Base-by-base conservation (phyloP, 2,888 invertebrate species). In the Ashinkailepas kermadecensis region DNA sequence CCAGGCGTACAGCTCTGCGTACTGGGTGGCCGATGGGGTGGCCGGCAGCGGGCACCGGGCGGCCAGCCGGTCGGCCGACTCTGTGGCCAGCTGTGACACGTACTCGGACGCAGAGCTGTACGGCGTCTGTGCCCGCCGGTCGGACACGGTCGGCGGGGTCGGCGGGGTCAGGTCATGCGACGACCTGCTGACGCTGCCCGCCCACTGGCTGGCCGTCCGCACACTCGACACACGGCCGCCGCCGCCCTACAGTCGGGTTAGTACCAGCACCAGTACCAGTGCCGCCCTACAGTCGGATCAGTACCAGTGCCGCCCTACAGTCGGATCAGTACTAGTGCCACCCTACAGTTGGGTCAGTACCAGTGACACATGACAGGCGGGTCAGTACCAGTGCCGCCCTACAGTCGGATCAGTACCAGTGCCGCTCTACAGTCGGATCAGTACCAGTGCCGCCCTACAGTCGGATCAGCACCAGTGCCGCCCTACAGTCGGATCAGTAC, bases 151-250 rank as follows among this genome's bases (percentile, higher is more conserved):
- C 65, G 23, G 65, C 65, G 89, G 89, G 84, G 93, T 93, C 86
- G 89, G 91, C 83, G 90, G 94, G 85, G 92, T 94, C 9, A 91
- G 92, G 86, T 94, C 94, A 81, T 93, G 94, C 86, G 94, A 94
- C 86, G 94, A 94, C 86, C 78, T 78, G 57, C n/a, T 78, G 56
- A 18, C 78, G 39, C 6, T 23, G 56, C 10, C 78, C 10, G 78
- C 56, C n/a, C 25, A 78, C 54, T 54, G 39, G 21, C 78, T 57
- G 78, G 21, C 78, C 21, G 4, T 18, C 0, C 25, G 74, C 54
- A 74, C 74, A 1, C 54, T 74, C 18, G 11, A 74, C 74, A 54
- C 54, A 1, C 78, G 78, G 0, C 78, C 82, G n/a, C 83, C 82
- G 56, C 82, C 83, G 57, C 84, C 83, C 57, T 82, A 82, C n/a